phyloP scores from a whole-genome alignment of 2,797 vertebrate genomes.

The Ctenochaetus hawaiiensis region DNA sequence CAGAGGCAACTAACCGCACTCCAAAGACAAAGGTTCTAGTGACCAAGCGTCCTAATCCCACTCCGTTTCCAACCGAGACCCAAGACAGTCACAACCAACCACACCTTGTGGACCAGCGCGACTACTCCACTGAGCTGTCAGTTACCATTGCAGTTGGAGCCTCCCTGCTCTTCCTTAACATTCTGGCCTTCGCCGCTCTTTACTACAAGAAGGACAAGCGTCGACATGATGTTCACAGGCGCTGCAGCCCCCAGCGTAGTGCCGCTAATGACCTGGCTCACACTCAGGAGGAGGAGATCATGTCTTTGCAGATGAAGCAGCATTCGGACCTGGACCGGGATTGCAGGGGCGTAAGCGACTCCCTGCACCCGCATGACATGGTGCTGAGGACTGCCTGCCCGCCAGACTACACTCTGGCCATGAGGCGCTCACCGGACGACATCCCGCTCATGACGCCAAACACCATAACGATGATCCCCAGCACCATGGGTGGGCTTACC shows the following conservation, averaged over 20 bases:
- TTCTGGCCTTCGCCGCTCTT: conserved; percentile 96
- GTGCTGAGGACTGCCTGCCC: conserved; percentile 98
- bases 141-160: conserved; percentile 98
- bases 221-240: conserved; percentile 94
- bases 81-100: conserved; percentile 95
- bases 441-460: conserved; percentile 99
- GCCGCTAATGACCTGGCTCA: conserved; percentile 95
- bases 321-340: conserved; percentile 98
- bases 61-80: conserved; percentile 94
- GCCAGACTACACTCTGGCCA: conserved; percentile 98
- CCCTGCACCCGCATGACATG: conserved; percentile 96
- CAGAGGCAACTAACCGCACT: conserved; percentile 94
- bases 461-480: conserved; percentile 99
- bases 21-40: conserved; percentile 92
- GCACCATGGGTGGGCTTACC: conserved; percentile 96
- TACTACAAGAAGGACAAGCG: conserved; percentile 99
- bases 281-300: conserved; percentile 99
- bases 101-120: conserved; percentile 96
- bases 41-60: conserved; percentile 90
- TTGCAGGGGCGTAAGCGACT: conserved; percentile 87
- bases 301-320: conserved; percentile 99
- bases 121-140: conserved; percentile 98
- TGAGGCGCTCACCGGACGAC: conserved; percentile 98
- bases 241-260: conserved; percentile 96
- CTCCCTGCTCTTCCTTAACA: conserved; percentile 97